These are phyloP conservation scores for Orchestia grillus DNA, from an alignment of 1,140 invertebrate species.

Conservation along the genomic window DNA sequence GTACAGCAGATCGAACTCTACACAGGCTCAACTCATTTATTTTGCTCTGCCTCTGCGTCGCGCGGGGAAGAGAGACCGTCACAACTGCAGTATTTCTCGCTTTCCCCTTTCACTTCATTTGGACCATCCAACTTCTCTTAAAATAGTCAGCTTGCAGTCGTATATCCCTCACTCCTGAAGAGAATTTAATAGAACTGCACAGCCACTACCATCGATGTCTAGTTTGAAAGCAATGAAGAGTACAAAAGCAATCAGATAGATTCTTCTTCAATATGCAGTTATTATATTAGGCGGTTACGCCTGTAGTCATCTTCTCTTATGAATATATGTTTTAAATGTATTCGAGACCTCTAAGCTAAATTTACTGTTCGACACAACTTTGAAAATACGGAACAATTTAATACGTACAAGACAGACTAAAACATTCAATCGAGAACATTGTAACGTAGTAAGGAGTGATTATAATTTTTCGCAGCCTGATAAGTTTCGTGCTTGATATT, in stretches of 20 bases:
- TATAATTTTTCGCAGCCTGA: too few relatives aligned
- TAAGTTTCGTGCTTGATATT: background rate
- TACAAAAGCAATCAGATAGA: background rate
- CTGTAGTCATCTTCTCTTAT: background rate
- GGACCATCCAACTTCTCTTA: background rate
- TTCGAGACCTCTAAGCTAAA: background rate
- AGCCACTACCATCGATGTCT: background rate
- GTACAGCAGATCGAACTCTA: background rate
- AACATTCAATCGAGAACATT: too few relatives aligned
- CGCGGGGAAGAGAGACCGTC: background rate
- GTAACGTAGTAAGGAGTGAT: too few relatives aligned
- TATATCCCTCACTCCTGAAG: background rate
- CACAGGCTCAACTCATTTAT: background rate
- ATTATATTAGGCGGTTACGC: background rate
- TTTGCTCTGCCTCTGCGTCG: background rate
- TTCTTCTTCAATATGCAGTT: background rate
- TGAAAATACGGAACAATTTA: too few relatives aligned
- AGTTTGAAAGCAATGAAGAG: background rate
- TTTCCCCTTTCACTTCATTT: constrained; percentile 4
- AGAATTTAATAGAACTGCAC: background rate
- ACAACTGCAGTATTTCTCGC: constrained; percentile 7
- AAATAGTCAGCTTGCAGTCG: background rate
- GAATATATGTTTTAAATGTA: background rate
- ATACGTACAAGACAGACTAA: too few relatives aligned
- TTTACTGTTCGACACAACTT: background rate